A percentile compares a stretch with the other conserved stretches of the same genome.
Conservation (phyloP, 1,140 invertebrate species). For the Diorhabda carinulata region DNA sequence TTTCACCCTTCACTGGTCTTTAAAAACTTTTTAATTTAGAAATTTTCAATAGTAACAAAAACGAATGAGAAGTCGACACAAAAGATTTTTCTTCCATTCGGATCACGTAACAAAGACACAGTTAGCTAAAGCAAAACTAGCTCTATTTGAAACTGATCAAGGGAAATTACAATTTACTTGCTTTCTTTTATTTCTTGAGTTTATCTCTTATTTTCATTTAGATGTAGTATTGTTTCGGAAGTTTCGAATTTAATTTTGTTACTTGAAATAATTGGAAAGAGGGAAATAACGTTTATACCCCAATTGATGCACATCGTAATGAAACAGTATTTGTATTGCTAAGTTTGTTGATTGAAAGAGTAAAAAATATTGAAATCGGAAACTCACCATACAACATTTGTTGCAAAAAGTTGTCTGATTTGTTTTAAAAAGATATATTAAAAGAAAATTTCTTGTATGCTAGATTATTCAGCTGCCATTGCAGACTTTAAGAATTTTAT, state of each 20-base stretch:
- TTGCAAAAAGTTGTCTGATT: no score
- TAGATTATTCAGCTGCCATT: no score
- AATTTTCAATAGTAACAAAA: slow-evolving; percentile 3
- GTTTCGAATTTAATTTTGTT: background rate
- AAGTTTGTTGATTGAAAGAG: no score
- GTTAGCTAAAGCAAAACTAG: background rate
- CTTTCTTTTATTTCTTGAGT: slow-evolving; percentile 3
- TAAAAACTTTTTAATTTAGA: background rate
- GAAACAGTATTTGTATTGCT: no score
- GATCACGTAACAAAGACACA: slow-evolving; percentile 2
- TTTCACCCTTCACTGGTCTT: no score
- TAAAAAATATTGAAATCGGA: no score
- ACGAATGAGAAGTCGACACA: background rate
- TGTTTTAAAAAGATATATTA: no score
- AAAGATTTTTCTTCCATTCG: background rate
- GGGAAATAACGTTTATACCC: background rate
- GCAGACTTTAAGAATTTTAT: no score
- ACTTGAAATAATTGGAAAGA: background rate
- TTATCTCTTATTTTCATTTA: background rate
- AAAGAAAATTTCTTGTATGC: no score
- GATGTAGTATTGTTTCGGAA: background rate
- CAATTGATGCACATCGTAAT: background rate
- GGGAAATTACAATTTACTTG: slow-evolving; percentile 2
- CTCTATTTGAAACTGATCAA: slow-evolving; percentile 2
- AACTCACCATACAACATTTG: no score